A percentile compares a stretch with the other conserved stretches of the same genome.
These are phyloP conservation scores for Bedellia somnulentella DNA, from an alignment of 2,888 invertebrate genomes.

Conservation along the genomic window DNA sequence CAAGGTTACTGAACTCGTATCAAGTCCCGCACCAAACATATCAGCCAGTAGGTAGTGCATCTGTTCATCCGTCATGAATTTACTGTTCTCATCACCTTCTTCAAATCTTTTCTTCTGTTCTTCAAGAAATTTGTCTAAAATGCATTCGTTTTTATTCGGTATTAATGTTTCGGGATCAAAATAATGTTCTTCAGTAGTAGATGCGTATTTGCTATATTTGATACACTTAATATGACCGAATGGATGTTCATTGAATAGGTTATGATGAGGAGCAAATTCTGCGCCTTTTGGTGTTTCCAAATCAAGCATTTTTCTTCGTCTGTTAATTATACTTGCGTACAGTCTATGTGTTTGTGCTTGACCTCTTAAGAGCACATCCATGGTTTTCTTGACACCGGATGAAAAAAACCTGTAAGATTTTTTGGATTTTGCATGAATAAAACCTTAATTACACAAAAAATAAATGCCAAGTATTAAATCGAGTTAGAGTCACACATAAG, in stretches of 20 bases:
- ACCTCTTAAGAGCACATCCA: slow-evolving; percentile 68
- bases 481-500: no score
- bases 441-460: no score
- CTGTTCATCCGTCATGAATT: slow-evolving; percentile 67
- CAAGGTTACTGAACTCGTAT: slow-evolving; percentile 78
- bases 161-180: slow-evolving; percentile 41
- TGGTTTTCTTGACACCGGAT: slow-evolving; percentile 64
- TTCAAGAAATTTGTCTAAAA: slow-evolving; percentile 67
- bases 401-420: slow-evolving; percentile 61
- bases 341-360: slow-evolving; percentile 72
- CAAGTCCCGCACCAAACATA: slow-evolving; percentile 83
- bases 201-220: slow-evolving; percentile 35
- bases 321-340: slow-evolving; percentile 68
- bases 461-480: no score
- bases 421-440: no score
- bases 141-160: slow-evolving; percentile 44
- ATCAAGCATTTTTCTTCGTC: slow-evolving; percentile 40
- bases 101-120: slow-evolving; percentile 60
- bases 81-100: slow-evolving; percentile 32
- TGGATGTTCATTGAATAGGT: slow-evolving; percentile 32
- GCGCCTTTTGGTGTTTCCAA: slow-evolving; percentile 26
- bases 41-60: slow-evolving; percentile 76
- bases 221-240: slow-evolving; percentile 43
- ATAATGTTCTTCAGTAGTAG: slow-evolving; percentile 30
- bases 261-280: slow-evolving; percentile 23